Base-by-base conservation (phyloP, 2,888 invertebrate genomes). In the Cepaea hortensis region DNA sequence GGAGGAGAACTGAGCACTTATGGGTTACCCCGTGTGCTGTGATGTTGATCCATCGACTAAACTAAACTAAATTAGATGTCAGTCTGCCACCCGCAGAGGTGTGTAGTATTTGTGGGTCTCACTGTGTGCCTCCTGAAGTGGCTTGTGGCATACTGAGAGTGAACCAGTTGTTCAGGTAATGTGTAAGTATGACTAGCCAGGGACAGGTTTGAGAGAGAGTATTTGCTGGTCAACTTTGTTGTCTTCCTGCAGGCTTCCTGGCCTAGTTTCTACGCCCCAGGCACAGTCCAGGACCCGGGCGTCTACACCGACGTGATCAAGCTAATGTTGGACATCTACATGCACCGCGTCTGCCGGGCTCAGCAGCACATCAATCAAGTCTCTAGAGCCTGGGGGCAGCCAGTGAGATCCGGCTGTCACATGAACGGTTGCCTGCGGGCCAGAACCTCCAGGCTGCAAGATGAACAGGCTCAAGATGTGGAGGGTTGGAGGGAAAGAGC, bases 331-430 rank as follows among this genome's bases (percentile, higher is more conserved):
- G 90, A 91, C 13, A 88, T 89, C 9, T 92, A 91, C 85, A 84
- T 89, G 9, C 85, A 72, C 5, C 88, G 88, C 50, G 77, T 92
- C 46, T 62, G n/a, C 11, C 73, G 88, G 7, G 85, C 83, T n/a
- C 88, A 89, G 6, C 91, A 91, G 88, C 62, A 79, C 13, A 77
- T 86, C 48, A 85, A 85, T 23, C 46, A 77, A 9, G 85, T 76
- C 7, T 83, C 81, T 18, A 6, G 90, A 15, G 72, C 70, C 6
- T 91, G 91, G 91, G 90, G 90, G 9, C 89, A 89, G 77, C 90
- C 92, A 2, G 90, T 92, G 0, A 90, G 89, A 73, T 84, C 89
- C 23, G 92, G 92, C 0, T 88, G 87, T 79, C 92, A 92, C 81
- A 79, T 87, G 84, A 83, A 89, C 0, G 89, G 80, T 48, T 91